These are phyloP conservation scores for Strix aluco DNA, from an alignment of 2,113 vertebrate species.

Conservation along the genomic window DNA sequence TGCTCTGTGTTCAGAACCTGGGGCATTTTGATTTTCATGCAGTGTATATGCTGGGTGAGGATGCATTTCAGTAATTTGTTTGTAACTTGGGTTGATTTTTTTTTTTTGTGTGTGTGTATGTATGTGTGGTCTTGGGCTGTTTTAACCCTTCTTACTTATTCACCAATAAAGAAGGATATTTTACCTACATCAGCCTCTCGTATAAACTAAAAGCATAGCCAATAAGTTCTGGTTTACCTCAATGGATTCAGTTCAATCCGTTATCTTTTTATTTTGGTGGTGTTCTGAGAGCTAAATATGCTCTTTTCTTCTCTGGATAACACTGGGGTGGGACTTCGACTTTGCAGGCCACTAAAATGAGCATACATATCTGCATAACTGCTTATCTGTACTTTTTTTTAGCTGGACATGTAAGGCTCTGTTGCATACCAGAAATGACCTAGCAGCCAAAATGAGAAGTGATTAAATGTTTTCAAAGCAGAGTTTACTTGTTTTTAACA, in stretches of 20 bases:
- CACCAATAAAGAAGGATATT: not conserved
- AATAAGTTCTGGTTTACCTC: not conserved
- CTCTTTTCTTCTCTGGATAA: not conserved
- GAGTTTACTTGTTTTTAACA: not conserved
- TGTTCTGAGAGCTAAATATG: not conserved
- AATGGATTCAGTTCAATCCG: not conserved
- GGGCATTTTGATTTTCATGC: not conserved
- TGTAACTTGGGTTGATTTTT: not conserved
- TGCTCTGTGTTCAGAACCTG: not conserved
- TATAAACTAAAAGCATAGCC: not conserved
- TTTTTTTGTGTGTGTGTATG: not conserved
- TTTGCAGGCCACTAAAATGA: not conserved
- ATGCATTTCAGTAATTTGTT: not conserved
- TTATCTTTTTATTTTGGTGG: not conserved
- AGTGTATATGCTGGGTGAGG: not conserved
- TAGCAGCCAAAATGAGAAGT: not conserved
- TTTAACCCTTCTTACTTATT: not conserved
- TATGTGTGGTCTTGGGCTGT: not conserved
- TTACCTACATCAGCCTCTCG: not conserved
- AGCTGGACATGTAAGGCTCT: not conserved
- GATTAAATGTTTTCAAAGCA: not conserved
- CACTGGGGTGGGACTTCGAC: not conserved
- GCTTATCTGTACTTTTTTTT: not conserved
- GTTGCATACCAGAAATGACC: not conserved
- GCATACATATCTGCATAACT: not conserved